phyloP scores from a whole-genome alignment of 2,797 vertebrate genomes.

The Arremon aurantiirostris region DNA sequence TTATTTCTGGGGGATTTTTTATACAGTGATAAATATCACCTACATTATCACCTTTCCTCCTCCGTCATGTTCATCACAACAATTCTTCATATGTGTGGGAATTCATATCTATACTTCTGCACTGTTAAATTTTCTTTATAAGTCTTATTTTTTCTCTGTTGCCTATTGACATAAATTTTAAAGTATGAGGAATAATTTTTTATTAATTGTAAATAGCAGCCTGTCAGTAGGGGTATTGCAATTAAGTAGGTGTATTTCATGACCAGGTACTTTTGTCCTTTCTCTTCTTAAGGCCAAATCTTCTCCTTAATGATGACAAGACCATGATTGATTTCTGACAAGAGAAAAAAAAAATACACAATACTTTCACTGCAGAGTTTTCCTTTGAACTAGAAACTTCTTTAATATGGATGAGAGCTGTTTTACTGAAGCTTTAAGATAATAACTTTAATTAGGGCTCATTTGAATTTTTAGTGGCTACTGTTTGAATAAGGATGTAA shows the following conservation, averaged over 20 bases:
- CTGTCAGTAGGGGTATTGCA: background rate
- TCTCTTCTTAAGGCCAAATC: background rate
- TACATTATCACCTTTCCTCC: background rate
- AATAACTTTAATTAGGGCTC: constrained; percentile 33
- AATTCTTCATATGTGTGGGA: background rate
- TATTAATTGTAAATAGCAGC: background rate
- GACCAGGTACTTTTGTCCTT: background rate
- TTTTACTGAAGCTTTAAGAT: constrained; percentile 1
- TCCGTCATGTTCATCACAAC: background rate
- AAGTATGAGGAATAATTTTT: background rate
- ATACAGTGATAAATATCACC: background rate
- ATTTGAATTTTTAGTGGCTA: constrained; percentile 25
- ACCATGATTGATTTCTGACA: constrained; percentile 1
- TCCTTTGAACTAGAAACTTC: constrained; percentile 8
- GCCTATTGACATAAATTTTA: background rate
- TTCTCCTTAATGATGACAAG: background rate
- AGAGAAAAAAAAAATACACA: background rate
- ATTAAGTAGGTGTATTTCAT: background rate
- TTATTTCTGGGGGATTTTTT: background rate
- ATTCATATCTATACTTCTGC: background rate
- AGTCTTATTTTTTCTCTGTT: background rate
- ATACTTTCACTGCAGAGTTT: constrained; percentile 3
- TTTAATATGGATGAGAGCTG: constrained; percentile 14
- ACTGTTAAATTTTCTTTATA: background rate
- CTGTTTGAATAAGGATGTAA: constrained; percentile 17